Evolutionary conservation across 2,113 vertebrate genomes (phyloP).

Genomic region (Psophia crepitans): DNA sequence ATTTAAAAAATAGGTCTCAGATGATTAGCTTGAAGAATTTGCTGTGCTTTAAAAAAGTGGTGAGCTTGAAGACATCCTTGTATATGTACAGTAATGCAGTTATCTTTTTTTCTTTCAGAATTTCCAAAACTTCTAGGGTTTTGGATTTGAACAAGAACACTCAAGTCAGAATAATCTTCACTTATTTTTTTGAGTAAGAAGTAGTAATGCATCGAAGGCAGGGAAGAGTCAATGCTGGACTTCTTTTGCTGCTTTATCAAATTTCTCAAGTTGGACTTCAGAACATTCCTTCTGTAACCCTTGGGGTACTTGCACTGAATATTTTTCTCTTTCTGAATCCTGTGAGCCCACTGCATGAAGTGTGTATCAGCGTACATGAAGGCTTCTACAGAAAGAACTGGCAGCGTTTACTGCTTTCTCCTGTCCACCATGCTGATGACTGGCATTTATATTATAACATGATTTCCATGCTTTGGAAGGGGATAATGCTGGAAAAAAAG

Average conservation of each 20-base stretch:
- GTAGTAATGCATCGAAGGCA: constrained; percentile 71
- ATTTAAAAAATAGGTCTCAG: not conserved
- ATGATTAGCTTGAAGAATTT: not conserved
- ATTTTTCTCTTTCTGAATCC: constrained; percentile 87
- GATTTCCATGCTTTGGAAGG: constrained; percentile 92
- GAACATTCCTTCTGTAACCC: constrained; percentile 89
- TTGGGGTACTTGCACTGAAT: constrained; percentile 84
- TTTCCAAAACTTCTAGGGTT: not conserved
- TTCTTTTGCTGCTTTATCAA: constrained; percentile 85
- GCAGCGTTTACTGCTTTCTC: constrained; percentile 86
- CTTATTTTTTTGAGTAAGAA: not conserved
- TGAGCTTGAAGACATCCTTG: not conserved
- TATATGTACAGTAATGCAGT: not conserved
- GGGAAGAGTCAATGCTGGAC: constrained; percentile 76
- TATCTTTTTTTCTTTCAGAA: constrained; percentile 59
- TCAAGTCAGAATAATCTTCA: not conserved
- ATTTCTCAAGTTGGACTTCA: constrained; percentile 83
- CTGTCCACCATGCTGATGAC: constrained; percentile 88
- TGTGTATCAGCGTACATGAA: constrained; percentile 86
- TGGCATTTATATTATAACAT: constrained; percentile 97
- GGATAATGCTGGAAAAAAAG: constrained; percentile 81
- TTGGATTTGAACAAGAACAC: not conserved
- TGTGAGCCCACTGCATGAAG: constrained; percentile 67
- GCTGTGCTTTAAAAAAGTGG: not conserved
- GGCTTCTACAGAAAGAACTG: constrained; percentile 80